phyloP scores from a whole-genome alignment of 2,888 invertebrate genomes.

The Nezara viridula region DNA sequence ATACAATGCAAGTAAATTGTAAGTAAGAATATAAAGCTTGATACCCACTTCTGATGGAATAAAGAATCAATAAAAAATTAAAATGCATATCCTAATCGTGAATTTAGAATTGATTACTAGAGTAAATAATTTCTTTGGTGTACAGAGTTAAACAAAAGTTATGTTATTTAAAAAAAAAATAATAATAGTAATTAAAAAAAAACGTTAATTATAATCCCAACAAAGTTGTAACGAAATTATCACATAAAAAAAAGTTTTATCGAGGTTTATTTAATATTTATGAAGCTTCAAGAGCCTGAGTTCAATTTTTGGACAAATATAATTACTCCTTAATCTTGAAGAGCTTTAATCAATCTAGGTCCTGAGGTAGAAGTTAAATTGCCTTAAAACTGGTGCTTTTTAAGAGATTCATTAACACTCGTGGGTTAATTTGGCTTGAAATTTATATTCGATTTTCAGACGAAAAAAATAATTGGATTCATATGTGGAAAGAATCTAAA shows the following conservation, averaged over 20 bases:
- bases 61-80: no score
- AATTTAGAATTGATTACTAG: no score
- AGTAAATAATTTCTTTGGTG: no score
- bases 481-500: no score
- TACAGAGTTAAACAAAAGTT: no score
- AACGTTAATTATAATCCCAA: not conserved
- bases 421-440: not conserved
- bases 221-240: not conserved
- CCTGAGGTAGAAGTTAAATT: not conserved
- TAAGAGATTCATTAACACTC: not conserved
- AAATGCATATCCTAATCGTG: no score
- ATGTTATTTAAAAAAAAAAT: no score
- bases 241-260: not conserved
- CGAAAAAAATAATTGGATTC: not conserved
- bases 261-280: not conserved
- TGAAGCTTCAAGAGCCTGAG: not conserved
- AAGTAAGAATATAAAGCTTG: no score
- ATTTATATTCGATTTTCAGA: not conserved
- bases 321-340: not conserved
- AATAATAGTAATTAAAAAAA: no score
- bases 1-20: no score
- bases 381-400: not conserved
- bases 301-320: not conserved
- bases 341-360: not conserved
- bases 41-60: no score